Conservation (phyloP, 2,888 invertebrate genomes). For the Hydrotaea diabolus region DNA sequence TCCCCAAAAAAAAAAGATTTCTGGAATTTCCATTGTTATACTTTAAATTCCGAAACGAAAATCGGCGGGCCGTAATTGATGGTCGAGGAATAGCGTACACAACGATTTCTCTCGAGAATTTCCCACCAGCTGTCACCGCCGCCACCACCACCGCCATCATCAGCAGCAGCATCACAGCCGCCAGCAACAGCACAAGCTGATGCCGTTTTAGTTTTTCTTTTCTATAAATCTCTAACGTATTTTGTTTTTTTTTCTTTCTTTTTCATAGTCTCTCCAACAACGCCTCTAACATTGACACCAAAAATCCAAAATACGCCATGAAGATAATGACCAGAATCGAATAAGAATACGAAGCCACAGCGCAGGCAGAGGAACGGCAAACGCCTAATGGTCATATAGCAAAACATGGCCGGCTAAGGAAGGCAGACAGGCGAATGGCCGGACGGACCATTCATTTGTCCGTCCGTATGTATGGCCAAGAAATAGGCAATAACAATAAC, state of each 20-base stretch:
- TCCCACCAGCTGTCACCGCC: slow-evolving; percentile 59
- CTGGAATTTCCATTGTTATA: slow-evolving; percentile 34
- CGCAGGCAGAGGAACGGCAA: not conserved
- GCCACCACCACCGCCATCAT: slow-evolving; percentile 3
- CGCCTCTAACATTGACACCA: slow-evolving; percentile 66
- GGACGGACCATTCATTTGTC: not conserved
- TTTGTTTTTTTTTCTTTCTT: not conserved
- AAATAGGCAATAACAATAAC: slow-evolving; percentile 27
- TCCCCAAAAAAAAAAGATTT: slow-evolving; percentile 13
- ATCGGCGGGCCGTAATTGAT: slow-evolving; percentile 19
- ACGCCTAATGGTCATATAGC: not conserved
- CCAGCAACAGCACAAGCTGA: slow-evolving; percentile 7
- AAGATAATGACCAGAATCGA: slow-evolving; percentile 65
- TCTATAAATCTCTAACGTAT: slow-evolving; percentile 40
- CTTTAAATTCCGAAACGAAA: slow-evolving; percentile 27
- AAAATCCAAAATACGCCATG: slow-evolving; percentile 64
- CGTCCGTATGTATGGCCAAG: no score
- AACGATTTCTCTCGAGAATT: slow-evolving; percentile 60
- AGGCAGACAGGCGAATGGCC: not conserved
- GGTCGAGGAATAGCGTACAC: not conserved
- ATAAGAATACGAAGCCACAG: slow-evolving; percentile 48
- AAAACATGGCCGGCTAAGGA: not conserved
- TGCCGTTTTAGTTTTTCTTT: slow-evolving; percentile 24
- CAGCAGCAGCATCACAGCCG: slow-evolving; percentile 36
- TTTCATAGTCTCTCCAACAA: slow-evolving; percentile 35